These are phyloP conservation scores for Lycocerus yunnanus DNA, from an alignment of 2,888 invertebrate genomes.

Conservation along the genomic window DNA sequence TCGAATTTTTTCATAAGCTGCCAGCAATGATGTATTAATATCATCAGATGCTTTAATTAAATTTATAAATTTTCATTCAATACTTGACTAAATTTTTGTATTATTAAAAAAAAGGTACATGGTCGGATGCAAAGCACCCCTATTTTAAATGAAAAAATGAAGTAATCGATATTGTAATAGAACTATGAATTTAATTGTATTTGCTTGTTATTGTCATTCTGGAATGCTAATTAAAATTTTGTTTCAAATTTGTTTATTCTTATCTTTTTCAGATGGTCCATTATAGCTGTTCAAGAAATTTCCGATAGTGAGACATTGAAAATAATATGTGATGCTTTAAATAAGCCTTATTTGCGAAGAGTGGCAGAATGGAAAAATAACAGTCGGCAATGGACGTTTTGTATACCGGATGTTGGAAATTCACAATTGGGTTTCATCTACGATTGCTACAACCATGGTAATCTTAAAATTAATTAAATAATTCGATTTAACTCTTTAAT, in stretches of 20 bases:
- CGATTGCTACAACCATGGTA: constrained; percentile 50
- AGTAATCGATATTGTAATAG: no score
- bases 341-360: constrained; percentile 65
- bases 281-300: constrained; percentile 77
- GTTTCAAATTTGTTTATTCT: not conserved
- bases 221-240: no score
- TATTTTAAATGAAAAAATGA: no score
- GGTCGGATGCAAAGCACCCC: no score
- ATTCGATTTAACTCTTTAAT: not conserved
- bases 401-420: constrained; percentile 50
- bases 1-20: no score
- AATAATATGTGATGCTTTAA: constrained; percentile 72
- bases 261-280: constrained; percentile 66
- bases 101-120: no score
- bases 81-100: no score
- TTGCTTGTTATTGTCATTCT: not conserved
- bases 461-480: constrained; percentile 4
- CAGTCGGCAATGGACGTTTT: constrained; percentile 69
- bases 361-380: constrained; percentile 69
- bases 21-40: no score
- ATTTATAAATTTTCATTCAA: no score
- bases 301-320: constrained; percentile 68
- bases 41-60: no score
- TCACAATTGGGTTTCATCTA: constrained; percentile 56
- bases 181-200: not conserved